Evolutionary conservation across 2,113 vertebrate genomes (phyloP).

Genomic region (Toxostoma redivivum): DNA sequence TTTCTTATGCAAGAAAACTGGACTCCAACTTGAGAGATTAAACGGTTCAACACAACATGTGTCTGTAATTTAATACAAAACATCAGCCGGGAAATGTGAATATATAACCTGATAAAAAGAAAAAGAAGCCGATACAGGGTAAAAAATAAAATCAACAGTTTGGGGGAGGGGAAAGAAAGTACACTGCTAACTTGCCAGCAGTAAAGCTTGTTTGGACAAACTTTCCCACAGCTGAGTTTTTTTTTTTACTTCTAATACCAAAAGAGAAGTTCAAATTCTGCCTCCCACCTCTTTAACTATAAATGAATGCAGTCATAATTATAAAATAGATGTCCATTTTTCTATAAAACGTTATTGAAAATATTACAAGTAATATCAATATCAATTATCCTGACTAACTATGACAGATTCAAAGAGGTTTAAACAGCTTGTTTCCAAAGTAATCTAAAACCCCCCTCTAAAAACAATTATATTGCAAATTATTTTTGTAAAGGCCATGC

Average conservation of each 20-base stretch:
- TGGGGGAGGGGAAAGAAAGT: constrained; percentile 15
- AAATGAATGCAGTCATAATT: not conserved
- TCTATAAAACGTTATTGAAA: not conserved
- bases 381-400: not conserved
- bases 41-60: constrained; percentile 83
- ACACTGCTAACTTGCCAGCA: constrained; percentile 66
- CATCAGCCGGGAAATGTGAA: constrained; percentile 71
- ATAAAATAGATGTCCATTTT: not conserved
- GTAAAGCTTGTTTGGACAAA: constrained; percentile 29
- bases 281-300: not conserved
- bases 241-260: not conserved
- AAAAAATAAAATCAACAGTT: not conserved
- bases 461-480: not conserved
- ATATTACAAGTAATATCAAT: not conserved
- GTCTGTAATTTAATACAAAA: constrained; percentile 89
- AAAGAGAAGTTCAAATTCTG: not conserved
- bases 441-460: not conserved
- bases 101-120: constrained; percentile 71
- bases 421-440: not conserved
- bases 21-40: constrained; percentile 81
- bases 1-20: constrained; percentile 59
- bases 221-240: constrained; percentile 40
- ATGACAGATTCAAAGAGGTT: not conserved
- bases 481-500: not conserved
- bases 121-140: constrained; percentile 35